These are phyloP conservation scores for Acipenser ruthenus DNA, from an alignment of 2,797 vertebrate species.

Conservation along the genomic window DNA sequence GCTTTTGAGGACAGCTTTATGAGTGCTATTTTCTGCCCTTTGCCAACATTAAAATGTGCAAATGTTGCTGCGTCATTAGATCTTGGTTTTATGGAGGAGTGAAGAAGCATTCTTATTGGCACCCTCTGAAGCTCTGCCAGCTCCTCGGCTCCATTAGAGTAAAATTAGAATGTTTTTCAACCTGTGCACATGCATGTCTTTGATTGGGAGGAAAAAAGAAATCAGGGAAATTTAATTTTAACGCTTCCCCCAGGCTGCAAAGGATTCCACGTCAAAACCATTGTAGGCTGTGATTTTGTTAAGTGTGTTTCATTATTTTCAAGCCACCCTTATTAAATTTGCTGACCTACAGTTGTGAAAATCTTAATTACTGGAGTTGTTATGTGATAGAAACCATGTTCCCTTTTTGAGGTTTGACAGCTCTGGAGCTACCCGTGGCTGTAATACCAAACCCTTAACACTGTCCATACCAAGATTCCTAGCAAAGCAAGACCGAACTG, in stretches of 20 bases:
- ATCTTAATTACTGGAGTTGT: slow-evolving; percentile 16
- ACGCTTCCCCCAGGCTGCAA: neutral
- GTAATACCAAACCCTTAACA: neutral
- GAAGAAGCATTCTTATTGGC: slow-evolving; percentile 1
- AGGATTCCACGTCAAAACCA: neutral
- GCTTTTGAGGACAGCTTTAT: neutral
- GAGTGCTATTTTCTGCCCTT: neutral
- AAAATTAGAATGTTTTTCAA: neutral
- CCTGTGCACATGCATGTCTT: slow-evolving; percentile 5
- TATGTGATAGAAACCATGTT: slow-evolving; percentile 13
- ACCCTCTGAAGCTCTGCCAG: slow-evolving; percentile 12
- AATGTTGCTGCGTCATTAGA: neutral
- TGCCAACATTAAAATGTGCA: neutral
- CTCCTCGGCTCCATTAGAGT: neutral
- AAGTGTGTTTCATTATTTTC: neutral
- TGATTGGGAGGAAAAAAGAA: neutral
- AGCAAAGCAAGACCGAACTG: neutral
- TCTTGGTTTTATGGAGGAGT: neutral
- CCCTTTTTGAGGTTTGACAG: slow-evolving; percentile 2
- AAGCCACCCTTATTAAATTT: neutral
- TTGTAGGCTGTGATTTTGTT: neutral
- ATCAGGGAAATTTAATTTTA: slow-evolving; percentile 1
- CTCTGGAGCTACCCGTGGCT: neutral
- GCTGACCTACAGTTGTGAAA: neutral
- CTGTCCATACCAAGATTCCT: neutral